Conservation (phyloP, 2,113 vertebrate species). For the Sterna hirundo region DNA sequence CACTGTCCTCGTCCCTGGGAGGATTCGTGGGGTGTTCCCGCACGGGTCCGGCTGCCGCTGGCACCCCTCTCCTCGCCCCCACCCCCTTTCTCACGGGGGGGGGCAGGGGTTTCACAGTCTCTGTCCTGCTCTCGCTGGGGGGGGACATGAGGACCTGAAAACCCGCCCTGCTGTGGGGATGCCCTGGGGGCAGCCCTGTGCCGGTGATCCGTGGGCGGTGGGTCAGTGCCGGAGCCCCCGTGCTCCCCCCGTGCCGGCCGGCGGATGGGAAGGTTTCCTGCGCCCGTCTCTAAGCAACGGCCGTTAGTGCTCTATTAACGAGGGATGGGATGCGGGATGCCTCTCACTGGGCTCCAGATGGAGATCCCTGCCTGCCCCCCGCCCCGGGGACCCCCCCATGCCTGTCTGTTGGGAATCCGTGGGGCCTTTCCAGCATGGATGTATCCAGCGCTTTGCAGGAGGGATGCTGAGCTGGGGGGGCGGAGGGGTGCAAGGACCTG, state of each 20-base stretch:
- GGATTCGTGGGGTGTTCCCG: neutral
- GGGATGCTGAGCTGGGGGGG: neutral
- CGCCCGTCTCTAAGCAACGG: constrained; percentile 37
- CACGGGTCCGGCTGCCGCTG: too few species aligned
- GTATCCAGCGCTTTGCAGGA: fast-evolving
- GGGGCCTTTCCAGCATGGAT: neutral
- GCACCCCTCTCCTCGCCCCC: neutral
- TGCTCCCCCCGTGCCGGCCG: neutral
- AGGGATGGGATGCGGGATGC: neutral
- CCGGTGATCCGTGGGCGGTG: fast-evolving
- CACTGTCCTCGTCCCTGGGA: neutral
- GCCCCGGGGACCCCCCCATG: neutral
- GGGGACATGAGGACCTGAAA: neutral
- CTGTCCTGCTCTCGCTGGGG: neutral
- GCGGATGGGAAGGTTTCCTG: neutral
- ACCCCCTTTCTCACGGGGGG: fast-evolving
- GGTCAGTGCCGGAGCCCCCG: neutral
- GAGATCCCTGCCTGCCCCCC: constrained; percentile 11
- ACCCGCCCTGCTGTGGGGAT: neutral
- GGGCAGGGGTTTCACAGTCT: neutral
- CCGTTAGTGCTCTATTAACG: neutral
- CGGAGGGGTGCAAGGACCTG: neutral
- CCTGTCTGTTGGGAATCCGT: fast-evolving
- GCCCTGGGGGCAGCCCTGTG: neutral
- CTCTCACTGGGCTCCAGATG: neutral